Base-by-base conservation (phyloP, 2,888 invertebrate species). In the Pandemis cinnamomeana region DNA sequence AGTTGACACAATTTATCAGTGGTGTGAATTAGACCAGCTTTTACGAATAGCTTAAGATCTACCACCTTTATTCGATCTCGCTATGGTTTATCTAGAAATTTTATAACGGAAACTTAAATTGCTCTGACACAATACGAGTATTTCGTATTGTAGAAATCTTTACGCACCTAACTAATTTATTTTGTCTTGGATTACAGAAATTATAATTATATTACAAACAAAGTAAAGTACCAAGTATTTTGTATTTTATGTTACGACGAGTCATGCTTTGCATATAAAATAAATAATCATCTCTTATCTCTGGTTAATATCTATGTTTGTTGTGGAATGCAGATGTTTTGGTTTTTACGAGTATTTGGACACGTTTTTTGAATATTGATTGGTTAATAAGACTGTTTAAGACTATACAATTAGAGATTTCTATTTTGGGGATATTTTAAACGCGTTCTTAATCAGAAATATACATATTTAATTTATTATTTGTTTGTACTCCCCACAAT, bases 311-410 rank as follows among this genome's bases (percentile, higher is more conserved):
- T 66, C 55, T 15, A 15, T 41, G 41, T 61, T 51, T 58, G 58
- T 48, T 27, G 41, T 58, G 58, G 48, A 48, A 60, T 66, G 58
- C 41, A 11, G 51, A n/a, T 66, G 51, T 66, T 66, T 66, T 51
- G 7, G 51, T 66, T 36, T 46, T 48, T 55, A 44, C 20, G 5
- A 42, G 20, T 36, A 27, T 63, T 46, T 15, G 11, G 6, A 46
- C 55, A 48, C 64, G 48, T 48, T 36, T 15, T 58, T 71, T 46
- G 71, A 64, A 66, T 71, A 66, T 36, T 48, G 46, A 71, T 71
- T 5, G 46, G 46, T 61, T 61, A 41, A 36, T 41, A 20, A 55
- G 27, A 27, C 10, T n/a, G 27, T 27, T 58, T 27, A 27, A 27
- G 5, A 27, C 4, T 58, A 27, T 58, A 63, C 55, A 71, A n/a